Percentiles rank a stretch among this genome's conserved stretches.
phyloP scores from a whole-genome alignment of 2,888 invertebrate genomes.

The Dorcus parallelipipedus region DNA sequence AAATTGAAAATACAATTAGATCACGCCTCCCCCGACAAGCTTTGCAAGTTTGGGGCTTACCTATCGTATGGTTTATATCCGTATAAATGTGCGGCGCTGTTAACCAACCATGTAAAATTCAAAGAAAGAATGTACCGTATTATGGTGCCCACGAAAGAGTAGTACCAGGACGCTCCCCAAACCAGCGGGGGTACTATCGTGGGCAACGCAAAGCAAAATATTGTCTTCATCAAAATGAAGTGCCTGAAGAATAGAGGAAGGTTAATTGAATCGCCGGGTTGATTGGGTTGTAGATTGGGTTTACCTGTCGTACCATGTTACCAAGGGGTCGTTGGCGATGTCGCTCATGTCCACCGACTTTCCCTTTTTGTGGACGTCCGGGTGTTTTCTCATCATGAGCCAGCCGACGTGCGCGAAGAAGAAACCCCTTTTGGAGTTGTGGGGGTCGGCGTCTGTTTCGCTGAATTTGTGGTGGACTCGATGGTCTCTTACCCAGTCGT shows the following conservation, averaged over 20 bases:
- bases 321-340: conserved; percentile 70
- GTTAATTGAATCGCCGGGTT: background rate
- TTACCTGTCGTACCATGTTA: conserved; percentile 74
- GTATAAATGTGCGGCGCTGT: conserved; percentile 83
- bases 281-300: background rate
- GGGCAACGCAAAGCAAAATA: conserved; percentile 71
- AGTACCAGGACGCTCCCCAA: conserved; percentile 68
- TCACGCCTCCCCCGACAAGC: no score
- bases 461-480: conserved; percentile 71
- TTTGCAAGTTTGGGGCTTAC: conserved; percentile 34
- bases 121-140: conserved; percentile 73
- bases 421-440: conserved; percentile 78
- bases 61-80: conserved; percentile 73
- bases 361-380: conserved; percentile 76
- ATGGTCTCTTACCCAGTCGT: conserved; percentile 74
- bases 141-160: conserved; percentile 64
- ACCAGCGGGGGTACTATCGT: conserved; percentile 63
- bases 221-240: conserved; percentile 64
- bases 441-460: conserved; percentile 81
- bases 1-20: conserved; percentile 11
- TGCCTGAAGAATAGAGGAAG: conserved; percentile 48
- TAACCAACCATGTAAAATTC: conserved; percentile 87
- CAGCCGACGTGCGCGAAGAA: conserved; percentile 93
- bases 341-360: conserved; percentile 78
- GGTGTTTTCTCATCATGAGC: conserved; percentile 87